phyloP scores from a whole-genome alignment of 1,140 invertebrate species.

The Aphaenogaster floridana region DNA sequence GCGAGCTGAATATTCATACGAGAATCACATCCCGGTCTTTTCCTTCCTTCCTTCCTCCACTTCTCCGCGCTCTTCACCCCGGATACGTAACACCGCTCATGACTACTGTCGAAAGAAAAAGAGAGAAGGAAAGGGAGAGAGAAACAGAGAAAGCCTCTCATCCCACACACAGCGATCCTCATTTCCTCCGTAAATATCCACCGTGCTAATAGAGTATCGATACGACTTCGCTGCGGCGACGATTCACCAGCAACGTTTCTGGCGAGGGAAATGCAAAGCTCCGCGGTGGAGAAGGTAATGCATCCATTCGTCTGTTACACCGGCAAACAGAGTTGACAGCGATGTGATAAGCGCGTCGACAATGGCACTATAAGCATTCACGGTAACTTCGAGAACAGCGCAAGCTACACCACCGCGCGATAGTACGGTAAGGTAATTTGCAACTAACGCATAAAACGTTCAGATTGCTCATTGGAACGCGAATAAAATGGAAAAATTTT shows the following conservation, averaged over 20 bases:
- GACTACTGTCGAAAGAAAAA: neutral
- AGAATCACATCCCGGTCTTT: constrained; percentile 21
- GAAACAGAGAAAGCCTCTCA: neutral
- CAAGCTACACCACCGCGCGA: neutral
- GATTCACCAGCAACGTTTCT: neutral
- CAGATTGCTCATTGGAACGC: neutral
- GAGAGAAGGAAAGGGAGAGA: neutral
- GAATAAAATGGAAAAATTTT: neutral
- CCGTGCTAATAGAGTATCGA: constrained; percentile 44
- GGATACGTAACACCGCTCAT: neutral
- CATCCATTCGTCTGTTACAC: constrained; percentile 16
- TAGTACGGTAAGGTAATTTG: constrained; percentile 4
- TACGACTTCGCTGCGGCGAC: neutral
- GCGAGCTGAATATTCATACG: constrained; percentile 71
- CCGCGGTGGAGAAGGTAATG: constrained; percentile 12
- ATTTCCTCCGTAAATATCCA: constrained; percentile 4
- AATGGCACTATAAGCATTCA: constrained; percentile 12
- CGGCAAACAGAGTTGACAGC: constrained; percentile 31
- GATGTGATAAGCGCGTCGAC: constrained; percentile 45
- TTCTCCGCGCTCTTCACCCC: neutral
- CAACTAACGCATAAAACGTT: neutral
- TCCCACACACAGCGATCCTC: neutral
- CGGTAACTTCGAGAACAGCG: constrained; percentile 8
- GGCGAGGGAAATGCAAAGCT: constrained; percentile 4
- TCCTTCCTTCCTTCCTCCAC: constrained; percentile 29